Evolutionary conservation across 2,797 vertebrate genomes (phyloP), one percentile per base, ranked within the genome.

Genomic region (Clarias fuscus): DNA sequence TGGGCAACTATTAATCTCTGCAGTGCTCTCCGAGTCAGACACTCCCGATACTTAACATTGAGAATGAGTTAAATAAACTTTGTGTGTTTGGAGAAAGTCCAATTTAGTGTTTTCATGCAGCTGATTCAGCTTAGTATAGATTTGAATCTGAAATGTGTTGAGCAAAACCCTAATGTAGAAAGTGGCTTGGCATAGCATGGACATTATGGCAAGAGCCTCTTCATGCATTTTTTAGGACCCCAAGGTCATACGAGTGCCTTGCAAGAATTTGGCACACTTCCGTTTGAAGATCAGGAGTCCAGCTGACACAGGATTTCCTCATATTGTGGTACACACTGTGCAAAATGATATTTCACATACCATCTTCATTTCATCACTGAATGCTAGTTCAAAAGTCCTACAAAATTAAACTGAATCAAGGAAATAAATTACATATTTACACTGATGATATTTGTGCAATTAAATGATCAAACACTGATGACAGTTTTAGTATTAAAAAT

Each of bases 351-450:
- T 76, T 75, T 76, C 72, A 85, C 65, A 37, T 61, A 82, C 62
- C 78, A 72, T 87, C 86, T 84, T 84, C 87, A 88, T 79, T 40
- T 77, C 82, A 43, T 76, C 30, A 67, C 37, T 61, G 71, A 79
- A 82, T 33, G 30, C 61, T 30, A 65, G 75, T 64, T 62, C 58
- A 67, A 84, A 82, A 78, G 71, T 79, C 62, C 82, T 79, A 86
- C 77, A 83, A 84, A 86, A 88, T 87, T 43, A 79, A 89, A 75
- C 17, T 10, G 67, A 84, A 91, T 90, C 81, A 86, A 88, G 75
- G 37, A 91, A 90, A 93, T 92, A 91, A 93, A 93, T 93, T 91
- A 92, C 70, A 91, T 76, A 86, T 90, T 75, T 88, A 90, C 90
- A 86, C 76, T 76, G 61, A 82, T 86, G 84, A 56, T 61, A 82